Evolutionary conservation across 2,113 vertebrate genomes (phyloP).

Genomic region (Clarias macrocephalus): DNA sequence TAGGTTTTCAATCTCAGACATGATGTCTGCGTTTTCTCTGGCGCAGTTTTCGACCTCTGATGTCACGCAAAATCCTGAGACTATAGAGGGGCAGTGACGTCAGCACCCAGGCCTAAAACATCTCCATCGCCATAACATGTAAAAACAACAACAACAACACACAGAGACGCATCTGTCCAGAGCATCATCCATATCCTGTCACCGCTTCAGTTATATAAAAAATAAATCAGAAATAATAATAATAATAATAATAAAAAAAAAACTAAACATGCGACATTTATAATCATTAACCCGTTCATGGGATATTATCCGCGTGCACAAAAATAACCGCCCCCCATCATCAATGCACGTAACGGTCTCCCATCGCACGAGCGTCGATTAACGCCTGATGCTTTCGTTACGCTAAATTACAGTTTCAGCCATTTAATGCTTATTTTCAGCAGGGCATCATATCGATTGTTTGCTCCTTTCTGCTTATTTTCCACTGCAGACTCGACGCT

Average conservation of each 20-base stretch:
- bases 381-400: neutral
- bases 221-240: neutral
- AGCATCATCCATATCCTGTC: slow-evolving; percentile 34
- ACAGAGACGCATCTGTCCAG: slow-evolving; percentile 32
- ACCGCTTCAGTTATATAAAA: neutral
- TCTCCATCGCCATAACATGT: neutral
- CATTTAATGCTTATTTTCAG: neutral
- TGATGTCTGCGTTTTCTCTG: slow-evolving; percentile 5
- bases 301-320: neutral
- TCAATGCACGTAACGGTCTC: neutral
- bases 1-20: slow-evolving; percentile 21
- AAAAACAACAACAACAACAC: neutral
- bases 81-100: slow-evolving; percentile 26
- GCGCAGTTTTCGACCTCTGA: slow-evolving; percentile 36
- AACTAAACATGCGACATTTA: slow-evolving; percentile 6
- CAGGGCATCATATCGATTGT: neutral
- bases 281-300: neutral
- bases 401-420: neutral
- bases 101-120: slow-evolving; percentile 18
- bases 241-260: neutral
- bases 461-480: neutral
- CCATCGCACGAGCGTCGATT: neutral
- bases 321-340: neutral
- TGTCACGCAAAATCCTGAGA: slow-evolving; percentile 20
- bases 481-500: neutral